Conservation (phyloP, 2,113 vertebrate genomes). For the Centropristis striata region DNA sequence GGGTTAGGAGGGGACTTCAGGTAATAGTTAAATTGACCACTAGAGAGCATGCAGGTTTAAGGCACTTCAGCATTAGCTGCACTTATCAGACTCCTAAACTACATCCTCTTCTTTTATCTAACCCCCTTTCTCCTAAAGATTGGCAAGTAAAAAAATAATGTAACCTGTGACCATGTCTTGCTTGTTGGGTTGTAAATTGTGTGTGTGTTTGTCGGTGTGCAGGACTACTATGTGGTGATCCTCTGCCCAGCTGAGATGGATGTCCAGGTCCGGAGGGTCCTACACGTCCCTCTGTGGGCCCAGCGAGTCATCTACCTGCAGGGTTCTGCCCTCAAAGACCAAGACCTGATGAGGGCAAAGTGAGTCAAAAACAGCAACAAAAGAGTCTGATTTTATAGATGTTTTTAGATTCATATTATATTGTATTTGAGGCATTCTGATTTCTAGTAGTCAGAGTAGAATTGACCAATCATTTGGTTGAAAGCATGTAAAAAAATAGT, state of each 20-base stretch:
- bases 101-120: not conserved
- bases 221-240: conserved; percentile 91
- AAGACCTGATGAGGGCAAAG: conserved; percentile 91
- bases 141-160: not conserved
- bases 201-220: conserved; percentile 46
- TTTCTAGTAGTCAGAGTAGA: too few relatives aligned
- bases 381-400: not conserved
- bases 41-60: too few relatives aligned
- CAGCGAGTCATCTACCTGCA: conserved; percentile 90
- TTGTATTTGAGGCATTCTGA: too few relatives aligned
- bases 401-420: not conserved
- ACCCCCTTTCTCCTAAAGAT: not conserved
- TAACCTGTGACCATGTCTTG: not conserved
- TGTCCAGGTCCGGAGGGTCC: conserved; percentile 87
- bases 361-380: conserved; percentile 67
- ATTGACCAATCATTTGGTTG: too few relatives aligned
- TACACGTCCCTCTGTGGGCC: conserved; percentile 90
- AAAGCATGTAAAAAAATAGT: too few relatives aligned
- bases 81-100: too few relatives aligned
- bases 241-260: conserved; percentile 90
- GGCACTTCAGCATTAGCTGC: too few relatives aligned
- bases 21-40: not conserved
- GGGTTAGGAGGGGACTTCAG: not conserved
- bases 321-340: conserved; percentile 89
- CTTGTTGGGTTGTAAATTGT: too few relatives aligned